Evolutionary conservation across 2,888 invertebrate species (phyloP).

Genomic region (Volucella inanis): DNA sequence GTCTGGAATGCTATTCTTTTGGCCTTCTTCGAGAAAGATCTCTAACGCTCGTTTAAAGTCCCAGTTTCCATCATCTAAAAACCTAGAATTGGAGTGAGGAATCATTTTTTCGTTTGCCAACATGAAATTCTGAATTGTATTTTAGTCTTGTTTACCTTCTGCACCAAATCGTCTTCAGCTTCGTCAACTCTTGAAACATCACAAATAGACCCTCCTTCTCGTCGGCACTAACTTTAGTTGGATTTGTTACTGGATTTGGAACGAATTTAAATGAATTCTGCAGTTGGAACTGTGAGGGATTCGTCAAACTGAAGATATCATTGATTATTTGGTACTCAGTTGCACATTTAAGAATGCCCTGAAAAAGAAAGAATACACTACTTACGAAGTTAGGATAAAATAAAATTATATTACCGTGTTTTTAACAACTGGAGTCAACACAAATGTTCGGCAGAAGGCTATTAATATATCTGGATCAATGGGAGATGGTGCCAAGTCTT

Average conservation of each 20-base stretch:
- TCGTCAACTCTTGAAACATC: slow-evolving; percentile 79
- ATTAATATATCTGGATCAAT: slow-evolving; percentile 76
- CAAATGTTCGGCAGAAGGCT: slow-evolving; percentile 77
- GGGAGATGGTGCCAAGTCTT: slow-evolving; percentile 76
- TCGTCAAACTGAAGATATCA: slow-evolving; percentile 78
- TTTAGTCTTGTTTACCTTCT: slow-evolving; percentile 34
- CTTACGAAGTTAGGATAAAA: background rate
- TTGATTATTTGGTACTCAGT: slow-evolving; percentile 78
- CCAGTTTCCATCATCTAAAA: slow-evolving; percentile 80
- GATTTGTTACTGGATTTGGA: slow-evolving; percentile 59
- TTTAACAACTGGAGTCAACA: slow-evolving; percentile 73
- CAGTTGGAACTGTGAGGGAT: slow-evolving; percentile 77
- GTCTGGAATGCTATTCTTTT: slow-evolving; percentile 77
- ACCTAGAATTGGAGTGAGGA: slow-evolving; percentile 61
- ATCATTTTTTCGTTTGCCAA: too few species aligned
- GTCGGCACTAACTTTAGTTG: slow-evolving; percentile 72
- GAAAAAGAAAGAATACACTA: background rate
- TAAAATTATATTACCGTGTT: slow-evolving; percentile 67
- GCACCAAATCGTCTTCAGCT: slow-evolving; percentile 80
- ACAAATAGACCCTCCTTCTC: slow-evolving; percentile 78
- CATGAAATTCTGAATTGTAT: background rate
- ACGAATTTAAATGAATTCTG: slow-evolving; percentile 78
- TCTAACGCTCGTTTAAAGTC: slow-evolving; percentile 77
- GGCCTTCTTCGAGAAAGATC: slow-evolving; percentile 76
- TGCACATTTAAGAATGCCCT: slow-evolving; percentile 78